Conservation (phyloP, 2,797 vertebrate species). For the Danio kyathit region DNA sequence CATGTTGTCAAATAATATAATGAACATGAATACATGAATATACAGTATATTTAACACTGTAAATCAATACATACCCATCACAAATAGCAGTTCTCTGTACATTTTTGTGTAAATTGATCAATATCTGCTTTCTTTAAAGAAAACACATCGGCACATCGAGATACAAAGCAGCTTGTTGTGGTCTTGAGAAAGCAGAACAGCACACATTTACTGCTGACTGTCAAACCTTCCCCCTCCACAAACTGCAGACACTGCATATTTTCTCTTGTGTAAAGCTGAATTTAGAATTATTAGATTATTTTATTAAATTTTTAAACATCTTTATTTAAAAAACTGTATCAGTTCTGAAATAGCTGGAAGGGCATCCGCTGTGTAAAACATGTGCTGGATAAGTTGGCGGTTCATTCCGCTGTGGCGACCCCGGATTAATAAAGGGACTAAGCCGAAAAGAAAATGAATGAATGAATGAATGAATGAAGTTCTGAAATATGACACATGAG, state of each 20-base stretch:
- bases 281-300: background rate
- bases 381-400: too few relatives aligned
- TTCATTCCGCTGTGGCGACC: too few relatives aligned
- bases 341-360: background rate
- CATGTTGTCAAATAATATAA: background rate
- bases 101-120: conserved; percentile 1
- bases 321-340: background rate
- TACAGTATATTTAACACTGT: background rate
- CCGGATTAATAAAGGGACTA: too few relatives aligned
- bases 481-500: too few relatives aligned
- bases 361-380: too few relatives aligned
- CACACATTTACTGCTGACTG: background rate
- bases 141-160: background rate
- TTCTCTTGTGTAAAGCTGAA: background rate
- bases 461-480: too few relatives aligned
- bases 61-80: conserved; percentile 27
- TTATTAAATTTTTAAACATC: background rate
- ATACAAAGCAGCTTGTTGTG: background rate
- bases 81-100: conserved; percentile 21
- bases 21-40: background rate
- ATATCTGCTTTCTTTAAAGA: background rate
- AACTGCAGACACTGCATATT: background rate
- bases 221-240: background rate
- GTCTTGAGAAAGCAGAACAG: conserved; percentile 24
- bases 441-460: too few relatives aligned